Conservation (phyloP, 92 coral and sea anemone genomes). For the Zoanthus sansibaricus region DNA sequence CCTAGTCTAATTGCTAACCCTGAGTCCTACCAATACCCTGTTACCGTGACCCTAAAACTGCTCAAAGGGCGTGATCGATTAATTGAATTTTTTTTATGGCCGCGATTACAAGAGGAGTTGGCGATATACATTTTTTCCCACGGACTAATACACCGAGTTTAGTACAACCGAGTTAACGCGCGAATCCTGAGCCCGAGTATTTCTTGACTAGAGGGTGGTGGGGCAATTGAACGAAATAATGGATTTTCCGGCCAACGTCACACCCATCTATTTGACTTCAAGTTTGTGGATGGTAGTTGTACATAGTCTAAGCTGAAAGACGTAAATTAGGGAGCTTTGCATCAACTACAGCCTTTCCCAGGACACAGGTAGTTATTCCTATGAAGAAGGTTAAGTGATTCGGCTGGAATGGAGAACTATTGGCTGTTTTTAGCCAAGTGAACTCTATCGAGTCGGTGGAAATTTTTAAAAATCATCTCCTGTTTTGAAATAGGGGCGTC, state of each 20-base stretch:
- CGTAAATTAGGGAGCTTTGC: slow-evolving; percentile 7
- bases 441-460: slow-evolving; percentile 10
- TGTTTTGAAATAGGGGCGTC: slow-evolving; percentile 43
- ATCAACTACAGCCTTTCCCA: not conserved
- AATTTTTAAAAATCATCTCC: not conserved
- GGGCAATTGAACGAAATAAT: slow-evolving; percentile 23
- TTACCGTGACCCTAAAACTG: no score
- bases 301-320: slow-evolving; percentile 2
- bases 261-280: slow-evolving; percentile 33
- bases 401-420: not conserved
- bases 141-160: no score
- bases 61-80: no score
- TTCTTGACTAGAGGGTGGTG: slow-evolving; percentile 33
- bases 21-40: no score
- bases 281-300: slow-evolving; percentile 4
- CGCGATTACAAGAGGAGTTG: no score
- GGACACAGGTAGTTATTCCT: not conserved
- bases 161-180: not conserved
- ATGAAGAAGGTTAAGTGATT: not conserved
- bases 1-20: no score
- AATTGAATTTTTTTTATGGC: no score
- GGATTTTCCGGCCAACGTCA: slow-evolving; percentile 30
- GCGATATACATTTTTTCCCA: no score
- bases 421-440: not conserved
- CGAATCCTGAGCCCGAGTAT: slow-evolving; percentile 32